Conservation (phyloP, 2,797 vertebrate species). For the Gallinago solitaria region DNA sequence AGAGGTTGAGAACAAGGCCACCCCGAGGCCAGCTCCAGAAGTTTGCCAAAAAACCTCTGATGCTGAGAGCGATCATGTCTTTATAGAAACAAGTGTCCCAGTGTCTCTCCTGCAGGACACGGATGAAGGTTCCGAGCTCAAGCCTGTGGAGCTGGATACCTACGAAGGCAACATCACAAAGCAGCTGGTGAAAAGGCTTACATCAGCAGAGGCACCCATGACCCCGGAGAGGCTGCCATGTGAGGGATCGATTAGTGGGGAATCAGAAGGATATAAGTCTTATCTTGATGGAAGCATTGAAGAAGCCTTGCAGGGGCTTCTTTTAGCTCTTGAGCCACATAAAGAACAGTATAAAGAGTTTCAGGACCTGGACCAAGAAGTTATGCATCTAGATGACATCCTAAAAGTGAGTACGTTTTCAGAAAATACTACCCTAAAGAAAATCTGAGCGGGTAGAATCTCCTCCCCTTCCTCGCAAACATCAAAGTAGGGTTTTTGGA, state of each 20-base stretch:
- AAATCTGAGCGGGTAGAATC: not conserved
- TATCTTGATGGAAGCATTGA: slow-evolving; percentile 92
- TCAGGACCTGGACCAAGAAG: slow-evolving; percentile 93
- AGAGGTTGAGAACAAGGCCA: slow-evolving; percentile 6
- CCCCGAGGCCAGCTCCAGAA: slow-evolving; percentile 63
- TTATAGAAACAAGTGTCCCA: slow-evolving; percentile 77
- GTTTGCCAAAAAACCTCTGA: slow-evolving; percentile 60
- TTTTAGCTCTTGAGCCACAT: slow-evolving; percentile 89
- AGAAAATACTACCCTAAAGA: slow-evolving; percentile 37
- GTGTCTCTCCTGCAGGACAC: slow-evolving; percentile 81
- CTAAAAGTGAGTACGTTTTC: slow-evolving; percentile 87
- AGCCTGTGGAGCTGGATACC: slow-evolving; percentile 93
- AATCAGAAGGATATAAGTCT: slow-evolving; percentile 86
- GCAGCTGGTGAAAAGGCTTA: slow-evolving; percentile 94
- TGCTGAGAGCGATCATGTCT: slow-evolving; percentile 75
- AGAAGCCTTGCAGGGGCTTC: slow-evolving; percentile 91
- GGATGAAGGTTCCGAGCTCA: slow-evolving; percentile 85
- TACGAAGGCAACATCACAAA: slow-evolving; percentile 93
- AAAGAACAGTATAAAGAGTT: slow-evolving; percentile 92
- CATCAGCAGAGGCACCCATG: slow-evolving; percentile 83
- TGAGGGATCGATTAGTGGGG: slow-evolving; percentile 79
- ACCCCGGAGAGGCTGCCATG: slow-evolving; percentile 64
- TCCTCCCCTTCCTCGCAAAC: not conserved
- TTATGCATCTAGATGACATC: slow-evolving; percentile 93
- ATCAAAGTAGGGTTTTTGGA: not conserved